phyloP scores from a whole-genome alignment of 53 echinoderm and acorn worm genomes.

The Luidia sarsii region DNA sequence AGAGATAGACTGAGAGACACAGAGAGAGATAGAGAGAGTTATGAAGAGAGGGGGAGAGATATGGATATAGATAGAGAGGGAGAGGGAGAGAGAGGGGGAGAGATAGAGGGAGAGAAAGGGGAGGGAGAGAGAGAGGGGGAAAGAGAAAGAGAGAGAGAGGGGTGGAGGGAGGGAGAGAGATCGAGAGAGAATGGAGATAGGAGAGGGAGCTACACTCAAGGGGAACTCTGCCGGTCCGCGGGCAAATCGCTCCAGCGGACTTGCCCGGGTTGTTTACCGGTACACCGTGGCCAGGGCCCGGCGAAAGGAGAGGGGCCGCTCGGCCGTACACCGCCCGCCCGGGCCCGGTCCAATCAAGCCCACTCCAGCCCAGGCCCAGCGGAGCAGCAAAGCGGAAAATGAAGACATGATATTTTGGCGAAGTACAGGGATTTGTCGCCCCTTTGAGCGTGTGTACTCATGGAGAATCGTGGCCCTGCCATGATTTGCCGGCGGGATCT shows the following conservation, averaged over 20 bases:
- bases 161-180: neutral
- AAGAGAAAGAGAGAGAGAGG: no score
- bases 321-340: neutral
- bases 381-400: constrained; percentile 38
- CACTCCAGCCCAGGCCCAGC: no score
- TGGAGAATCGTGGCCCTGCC: neutral
- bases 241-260: neutral
- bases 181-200: neutral
- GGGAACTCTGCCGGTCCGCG: neutral
- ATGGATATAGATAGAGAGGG: no score
- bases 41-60: no score
- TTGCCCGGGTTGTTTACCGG: constrained; percentile 15
- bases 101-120: no score
- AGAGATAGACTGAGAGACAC: no score
- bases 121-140: neutral
- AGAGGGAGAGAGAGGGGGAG: no score
- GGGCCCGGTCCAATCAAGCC: no score
- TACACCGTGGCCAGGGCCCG: neutral
- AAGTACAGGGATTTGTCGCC: neutral
- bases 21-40: no score
- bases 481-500: neutral
- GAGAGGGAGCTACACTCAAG: neutral
- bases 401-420: constrained; percentile 39
- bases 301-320: constrained; percentile 1
- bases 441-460: neutral